A percentile compares a stretch with the other conserved stretches of the same genome.
phyloP scores from a whole-genome alignment of 2,113 vertebrate genomes.

The Brachionichthys hirsutus region DNA sequence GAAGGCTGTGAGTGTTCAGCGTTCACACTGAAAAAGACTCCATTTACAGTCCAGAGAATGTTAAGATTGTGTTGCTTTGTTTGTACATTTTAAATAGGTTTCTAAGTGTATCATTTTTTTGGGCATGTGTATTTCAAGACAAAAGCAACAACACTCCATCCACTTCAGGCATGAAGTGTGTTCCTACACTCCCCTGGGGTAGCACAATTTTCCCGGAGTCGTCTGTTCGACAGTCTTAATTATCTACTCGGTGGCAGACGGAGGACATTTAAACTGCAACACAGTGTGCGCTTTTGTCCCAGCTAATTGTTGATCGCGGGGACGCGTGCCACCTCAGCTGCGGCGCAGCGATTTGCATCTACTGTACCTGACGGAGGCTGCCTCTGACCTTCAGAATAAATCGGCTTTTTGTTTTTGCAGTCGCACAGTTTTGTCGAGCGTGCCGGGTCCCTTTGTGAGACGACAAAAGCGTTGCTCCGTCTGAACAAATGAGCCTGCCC shows the following conservation, averaged over 20 bases:
- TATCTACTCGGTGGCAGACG: conserved; percentile 69
- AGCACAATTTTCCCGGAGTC: conserved; percentile 60
- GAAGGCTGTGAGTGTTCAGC: conserved; percentile 28
- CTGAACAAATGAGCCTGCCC: conserved; percentile 67
- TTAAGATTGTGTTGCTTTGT: conserved; percentile 45
- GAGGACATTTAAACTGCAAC: conserved; percentile 65
- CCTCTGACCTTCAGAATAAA: conserved; percentile 69
- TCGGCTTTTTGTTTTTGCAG: conserved; percentile 59
- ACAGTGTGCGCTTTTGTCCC: conserved; percentile 64
- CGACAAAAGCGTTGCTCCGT: conserved; percentile 64
- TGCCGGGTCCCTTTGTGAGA: conserved; percentile 52
- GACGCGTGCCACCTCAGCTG: conserved; percentile 41
- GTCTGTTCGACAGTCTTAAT: conserved; percentile 67
- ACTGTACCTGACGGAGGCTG: conserved; percentile 59
- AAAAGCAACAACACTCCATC: conserved; percentile 52
- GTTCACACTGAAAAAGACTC: conserved; percentile 47
- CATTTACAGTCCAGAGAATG: conserved; percentile 36
- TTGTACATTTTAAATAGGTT: conserved; percentile 55
- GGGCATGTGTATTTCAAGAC: conserved; percentile 46
- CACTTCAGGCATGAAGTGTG: conserved; percentile 46
- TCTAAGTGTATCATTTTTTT: conserved; percentile 58
- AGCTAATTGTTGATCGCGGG: conserved; percentile 69
- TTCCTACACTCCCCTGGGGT: conserved; percentile 55
- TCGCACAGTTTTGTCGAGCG: conserved; percentile 59
- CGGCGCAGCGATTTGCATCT: conserved; percentile 60